phyloP scores from a whole-genome alignment of 2,888 invertebrate genomes.

The Drosophila formosana region DNA sequence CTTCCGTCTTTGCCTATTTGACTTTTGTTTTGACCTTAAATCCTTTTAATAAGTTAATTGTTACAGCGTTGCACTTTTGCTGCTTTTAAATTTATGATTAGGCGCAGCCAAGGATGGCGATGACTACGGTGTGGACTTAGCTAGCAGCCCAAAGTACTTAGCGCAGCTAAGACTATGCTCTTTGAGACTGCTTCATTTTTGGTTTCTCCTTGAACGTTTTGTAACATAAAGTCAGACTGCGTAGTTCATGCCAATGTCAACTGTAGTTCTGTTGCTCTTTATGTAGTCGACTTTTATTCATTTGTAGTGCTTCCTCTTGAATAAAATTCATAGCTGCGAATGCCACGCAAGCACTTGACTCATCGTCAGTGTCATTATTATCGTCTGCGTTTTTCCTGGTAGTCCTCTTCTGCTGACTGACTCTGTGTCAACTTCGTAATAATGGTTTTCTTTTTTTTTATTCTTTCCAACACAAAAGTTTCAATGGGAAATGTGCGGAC shows the following conservation, averaged over 20 bases:
- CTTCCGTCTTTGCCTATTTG: constrained; percentile 24
- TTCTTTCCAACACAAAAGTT: constrained; percentile 54
- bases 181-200: constrained; percentile 30
- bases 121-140: constrained; percentile 21
- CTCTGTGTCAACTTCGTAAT: constrained; percentile 80
- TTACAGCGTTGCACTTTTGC: constrained; percentile 74
- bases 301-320: constrained; percentile 68
- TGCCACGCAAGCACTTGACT: constrained; percentile 38
- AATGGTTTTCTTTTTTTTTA: constrained; percentile 58
- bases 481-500: constrained; percentile 51
- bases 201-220: constrained; percentile 31
- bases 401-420: constrained; percentile 54
- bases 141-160: constrained; percentile 47
- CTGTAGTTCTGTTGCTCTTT: constrained; percentile 70
- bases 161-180: constrained; percentile 33
- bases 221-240: constrained; percentile 45
- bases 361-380: constrained; percentile 64
- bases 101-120: constrained; percentile 45
- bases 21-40: constrained; percentile 56
- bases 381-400: constrained; percentile 64
- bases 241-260: constrained; percentile 73
- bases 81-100: constrained; percentile 76
- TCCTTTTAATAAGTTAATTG: constrained; percentile 83
- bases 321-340: constrained; percentile 49
- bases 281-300: constrained; percentile 77